Percentiles rank a stretch among this genome's conserved stretches.
Evolutionary conservation across 2,888 invertebrate species (phyloP).

Genomic region (Thelaira solivaga): DNA sequence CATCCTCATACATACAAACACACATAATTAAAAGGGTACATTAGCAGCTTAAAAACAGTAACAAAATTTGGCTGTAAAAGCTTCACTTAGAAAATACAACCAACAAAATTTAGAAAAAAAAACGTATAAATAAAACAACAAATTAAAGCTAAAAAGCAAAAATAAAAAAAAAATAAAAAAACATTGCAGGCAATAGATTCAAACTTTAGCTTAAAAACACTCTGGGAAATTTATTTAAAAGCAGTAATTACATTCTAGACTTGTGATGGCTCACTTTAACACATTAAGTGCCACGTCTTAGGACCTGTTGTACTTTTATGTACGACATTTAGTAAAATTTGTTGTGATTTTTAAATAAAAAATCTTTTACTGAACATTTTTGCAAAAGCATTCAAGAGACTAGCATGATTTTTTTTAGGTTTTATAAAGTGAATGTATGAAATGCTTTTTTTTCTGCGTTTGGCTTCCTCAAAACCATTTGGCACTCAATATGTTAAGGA

Average conservation of each 20-base stretch:
- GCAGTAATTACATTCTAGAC: neutral
- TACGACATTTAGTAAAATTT: too few relatives aligned
- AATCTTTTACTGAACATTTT: too few relatives aligned
- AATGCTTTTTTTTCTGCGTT: too few relatives aligned
- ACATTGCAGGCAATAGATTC: constrained; percentile 2
- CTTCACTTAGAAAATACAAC: neutral
- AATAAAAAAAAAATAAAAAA: too few relatives aligned
- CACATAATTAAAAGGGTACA: constrained; percentile 74
- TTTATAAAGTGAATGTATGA: too few relatives aligned
- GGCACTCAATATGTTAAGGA: too few relatives aligned
- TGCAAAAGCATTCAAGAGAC: too few relatives aligned
- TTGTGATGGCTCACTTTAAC: neutral
- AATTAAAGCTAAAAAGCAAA: constrained; percentile 17
- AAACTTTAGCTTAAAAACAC: neutral
- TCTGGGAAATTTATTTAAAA: neutral
- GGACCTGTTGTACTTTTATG: neutral
- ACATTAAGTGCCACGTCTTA: neutral
- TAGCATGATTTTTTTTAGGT: too few relatives aligned
- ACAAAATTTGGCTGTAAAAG: constrained; percentile 15
- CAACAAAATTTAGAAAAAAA: neutral
- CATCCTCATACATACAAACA: too few relatives aligned
- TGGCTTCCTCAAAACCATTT: too few relatives aligned
- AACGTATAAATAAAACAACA: constrained; percentile 19
- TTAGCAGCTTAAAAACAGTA: constrained; percentile 53
- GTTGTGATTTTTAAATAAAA: too few relatives aligned